Conservation (phyloP, 1,140 invertebrate species). For the Bombus cullumanus region DNA sequence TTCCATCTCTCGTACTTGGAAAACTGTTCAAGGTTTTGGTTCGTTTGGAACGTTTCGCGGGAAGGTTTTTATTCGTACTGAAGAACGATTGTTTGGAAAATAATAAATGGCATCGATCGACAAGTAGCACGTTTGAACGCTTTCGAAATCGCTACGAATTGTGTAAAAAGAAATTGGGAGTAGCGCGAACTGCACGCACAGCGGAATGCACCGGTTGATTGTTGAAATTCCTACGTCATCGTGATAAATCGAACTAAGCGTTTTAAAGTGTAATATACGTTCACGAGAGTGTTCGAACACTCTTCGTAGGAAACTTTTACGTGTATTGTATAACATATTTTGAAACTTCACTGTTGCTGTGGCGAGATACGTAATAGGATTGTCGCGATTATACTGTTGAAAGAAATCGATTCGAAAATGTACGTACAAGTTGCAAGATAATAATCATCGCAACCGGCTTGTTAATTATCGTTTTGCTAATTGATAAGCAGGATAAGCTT, state of each 20-base stretch:
- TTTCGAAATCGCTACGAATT: conserved; percentile 38
- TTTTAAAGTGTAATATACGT: not conserved
- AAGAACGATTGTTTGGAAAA: conserved; percentile 22
- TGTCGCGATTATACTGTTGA: too few species aligned
- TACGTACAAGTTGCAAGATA: too few species aligned
- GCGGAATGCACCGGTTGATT: conserved; percentile 18
- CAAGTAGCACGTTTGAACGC: not conserved
- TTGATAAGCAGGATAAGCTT: too few species aligned
- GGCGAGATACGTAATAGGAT: too few species aligned
- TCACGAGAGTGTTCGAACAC: not conserved
- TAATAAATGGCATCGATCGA: not conserved
- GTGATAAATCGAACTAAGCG: not conserved
- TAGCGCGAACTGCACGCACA: conserved; percentile 39
- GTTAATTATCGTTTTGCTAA: too few species aligned
- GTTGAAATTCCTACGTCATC: not conserved
- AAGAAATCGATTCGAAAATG: too few species aligned
- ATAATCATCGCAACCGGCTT: too few species aligned
- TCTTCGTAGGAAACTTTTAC: not conserved
- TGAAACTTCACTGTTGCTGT: not conserved
- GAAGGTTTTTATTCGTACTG: conserved; percentile 38
- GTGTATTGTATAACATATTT: too few species aligned
- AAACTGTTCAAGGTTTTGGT: not conserved
- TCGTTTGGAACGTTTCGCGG: not conserved
- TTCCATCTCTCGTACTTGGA: conserved; percentile 14
- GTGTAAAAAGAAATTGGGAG: conserved; percentile 3